Evolutionary conservation across 2,888 invertebrate species (phyloP).

Genomic region (Agrypnus murinus): DNA sequence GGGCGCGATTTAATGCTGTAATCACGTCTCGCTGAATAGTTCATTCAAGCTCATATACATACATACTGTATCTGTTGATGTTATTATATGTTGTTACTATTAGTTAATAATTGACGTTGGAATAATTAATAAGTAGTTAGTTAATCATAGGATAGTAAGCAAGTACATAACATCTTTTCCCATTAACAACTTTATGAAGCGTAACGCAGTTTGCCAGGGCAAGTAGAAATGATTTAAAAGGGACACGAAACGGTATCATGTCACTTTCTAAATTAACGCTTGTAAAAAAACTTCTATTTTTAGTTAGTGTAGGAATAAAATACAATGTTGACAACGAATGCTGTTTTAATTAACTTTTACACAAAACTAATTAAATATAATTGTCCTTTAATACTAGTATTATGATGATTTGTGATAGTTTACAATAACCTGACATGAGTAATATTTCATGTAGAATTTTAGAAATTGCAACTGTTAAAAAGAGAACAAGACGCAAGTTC

Average conservation of each 20-base stretch:
- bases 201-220: not conserved
- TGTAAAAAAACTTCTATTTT: too few species aligned
- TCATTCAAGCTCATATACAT: not conserved
- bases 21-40: not conserved
- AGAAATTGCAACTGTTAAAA: too few species aligned
- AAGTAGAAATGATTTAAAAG: not conserved
- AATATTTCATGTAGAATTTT: too few species aligned
- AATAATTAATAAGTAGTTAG: not conserved
- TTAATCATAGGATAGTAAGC: not conserved
- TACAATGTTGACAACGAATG: too few species aligned
- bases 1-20: not conserved
- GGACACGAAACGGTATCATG: not conserved
- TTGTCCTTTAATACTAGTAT: too few species aligned
- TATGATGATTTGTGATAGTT: too few species aligned
- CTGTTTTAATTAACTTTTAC: too few species aligned
- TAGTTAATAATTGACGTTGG: not conserved
- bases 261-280: slow-evolving; percentile 1
- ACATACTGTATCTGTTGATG: not conserved
- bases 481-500: too few species aligned
- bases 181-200: not conserved
- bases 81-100: slow-evolving; percentile 10
- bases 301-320: too few species aligned
- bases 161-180: not conserved
- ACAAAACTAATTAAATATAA: too few species aligned
- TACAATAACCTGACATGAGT: too few species aligned